Evolutionary conservation across 2,113 vertebrate genomes (phyloP).

Genomic region (Bucco capensis): DNA sequence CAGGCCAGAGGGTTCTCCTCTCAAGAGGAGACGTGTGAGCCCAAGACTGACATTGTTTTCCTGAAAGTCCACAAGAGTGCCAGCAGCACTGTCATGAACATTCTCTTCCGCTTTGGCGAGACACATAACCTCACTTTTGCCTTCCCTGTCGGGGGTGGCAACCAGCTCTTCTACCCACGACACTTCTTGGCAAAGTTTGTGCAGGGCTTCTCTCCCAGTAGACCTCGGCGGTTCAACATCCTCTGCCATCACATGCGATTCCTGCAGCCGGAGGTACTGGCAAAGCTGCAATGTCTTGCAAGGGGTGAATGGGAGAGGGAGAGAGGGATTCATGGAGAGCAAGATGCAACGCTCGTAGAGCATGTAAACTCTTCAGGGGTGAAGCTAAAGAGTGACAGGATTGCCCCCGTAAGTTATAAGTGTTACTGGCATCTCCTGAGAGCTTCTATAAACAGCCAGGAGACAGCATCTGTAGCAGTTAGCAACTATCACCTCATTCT

Average conservation of each 20-base stretch:
- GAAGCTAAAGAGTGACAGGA: neutral
- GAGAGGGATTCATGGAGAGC: fast-evolving
- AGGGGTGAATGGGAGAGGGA: fast-evolving
- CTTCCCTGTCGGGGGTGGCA: constrained; percentile 68
- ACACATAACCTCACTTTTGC: constrained; percentile 80
- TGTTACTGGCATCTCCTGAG: neutral
- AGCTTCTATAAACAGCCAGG: neutral
- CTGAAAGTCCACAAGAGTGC: constrained; percentile 87
- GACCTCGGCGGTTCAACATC: constrained; percentile 73
- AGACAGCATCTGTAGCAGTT: neutral
- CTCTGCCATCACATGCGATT: constrained; percentile 89
- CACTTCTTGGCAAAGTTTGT: constrained; percentile 77
- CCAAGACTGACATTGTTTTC: constrained; percentile 78
- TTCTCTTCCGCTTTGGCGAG: constrained; percentile 84
- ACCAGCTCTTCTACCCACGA: constrained; percentile 77
- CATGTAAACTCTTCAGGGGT: neutral
- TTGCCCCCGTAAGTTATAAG: neutral
- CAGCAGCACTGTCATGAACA: constrained; percentile 85
- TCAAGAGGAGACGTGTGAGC: constrained; percentile 35
- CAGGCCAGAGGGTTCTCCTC: neutral
- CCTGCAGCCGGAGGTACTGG: constrained; percentile 71
- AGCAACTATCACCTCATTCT: fast-evolving
- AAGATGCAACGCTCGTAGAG: neutral
- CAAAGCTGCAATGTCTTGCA: fast-evolving
- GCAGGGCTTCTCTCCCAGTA: constrained; percentile 59